Conservation (phyloP, 2,888 invertebrate species). For the Eristalinus aeneus region DNA sequence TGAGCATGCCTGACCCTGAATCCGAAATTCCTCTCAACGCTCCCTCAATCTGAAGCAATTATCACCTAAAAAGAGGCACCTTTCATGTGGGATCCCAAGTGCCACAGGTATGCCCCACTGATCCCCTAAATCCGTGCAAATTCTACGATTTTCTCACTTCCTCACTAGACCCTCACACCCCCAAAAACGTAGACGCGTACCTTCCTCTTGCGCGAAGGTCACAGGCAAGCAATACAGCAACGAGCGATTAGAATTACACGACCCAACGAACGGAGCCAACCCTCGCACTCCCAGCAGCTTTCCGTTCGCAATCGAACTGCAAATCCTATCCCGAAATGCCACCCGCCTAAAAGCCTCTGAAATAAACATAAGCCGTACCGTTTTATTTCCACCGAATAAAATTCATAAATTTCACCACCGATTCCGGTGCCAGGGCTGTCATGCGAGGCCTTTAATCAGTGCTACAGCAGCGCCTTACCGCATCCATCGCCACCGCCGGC, state of each 20-base stretch:
- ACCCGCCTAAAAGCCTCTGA: slow-evolving; percentile 5
- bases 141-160: slow-evolving; percentile 1
- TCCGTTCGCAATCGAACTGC: background rate
- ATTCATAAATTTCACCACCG: slow-evolving; percentile 43
- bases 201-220: background rate
- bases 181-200: background rate
- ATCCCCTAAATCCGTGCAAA: slow-evolving; percentile 25
- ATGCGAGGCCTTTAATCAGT: slow-evolving; percentile 46
- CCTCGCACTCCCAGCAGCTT: background rate
- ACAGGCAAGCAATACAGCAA: background rate
- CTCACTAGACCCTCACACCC: background rate
- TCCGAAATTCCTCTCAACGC: background rate
- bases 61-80: background rate
- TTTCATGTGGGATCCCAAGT: background rate
- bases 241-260: slow-evolving; percentile 18
- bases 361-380: slow-evolving; percentile 50
- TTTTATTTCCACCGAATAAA: slow-evolving; percentile 45
- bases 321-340: background rate
- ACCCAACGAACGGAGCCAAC: slow-evolving; percentile 10
- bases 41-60: background rate
- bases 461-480: slow-evolving; percentile 18
- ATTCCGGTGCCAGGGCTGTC: background rate
- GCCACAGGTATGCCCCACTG: background rate
- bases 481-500: slow-evolving; percentile 33
- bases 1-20: background rate